Conservation (phyloP, 2,113 vertebrate genomes). For the Cyanistes caeruleus region DNA sequence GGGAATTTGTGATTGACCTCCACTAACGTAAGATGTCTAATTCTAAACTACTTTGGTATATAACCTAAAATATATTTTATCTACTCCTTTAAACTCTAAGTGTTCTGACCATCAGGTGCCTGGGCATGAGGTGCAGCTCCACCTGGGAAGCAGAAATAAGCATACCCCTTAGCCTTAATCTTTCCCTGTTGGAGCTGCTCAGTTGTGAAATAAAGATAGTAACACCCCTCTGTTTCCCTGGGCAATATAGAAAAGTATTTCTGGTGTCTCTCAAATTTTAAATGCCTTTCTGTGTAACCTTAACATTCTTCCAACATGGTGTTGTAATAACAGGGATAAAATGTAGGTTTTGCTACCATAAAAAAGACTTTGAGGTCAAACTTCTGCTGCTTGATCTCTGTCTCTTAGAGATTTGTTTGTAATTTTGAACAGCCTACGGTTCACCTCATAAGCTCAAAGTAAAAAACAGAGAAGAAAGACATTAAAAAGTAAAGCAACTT, state of each 20-base stretch:
- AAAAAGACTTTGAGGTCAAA: not conserved
- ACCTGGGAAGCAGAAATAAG: not conserved
- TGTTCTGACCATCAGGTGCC: not conserved
- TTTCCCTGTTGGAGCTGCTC: not conserved
- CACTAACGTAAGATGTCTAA: not conserved
- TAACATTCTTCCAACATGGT: not conserved
- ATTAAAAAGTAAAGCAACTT: not conserved
- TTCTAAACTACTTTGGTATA: not conserved
- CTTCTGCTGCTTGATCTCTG: conserved; percentile 15
- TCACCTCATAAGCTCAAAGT: not conserved
- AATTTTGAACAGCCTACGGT: conserved; percentile 6
- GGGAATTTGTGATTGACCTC: not conserved
- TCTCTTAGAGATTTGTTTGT: conserved; percentile 8
- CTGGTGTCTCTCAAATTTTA: not conserved
- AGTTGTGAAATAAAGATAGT: not conserved
- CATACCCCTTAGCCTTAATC: not conserved
- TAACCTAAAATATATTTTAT: not conserved
- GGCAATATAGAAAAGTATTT: not conserved
- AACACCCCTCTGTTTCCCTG: not conserved
- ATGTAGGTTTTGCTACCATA: not conserved
- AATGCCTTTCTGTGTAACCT: not conserved
- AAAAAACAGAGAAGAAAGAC: not conserved
- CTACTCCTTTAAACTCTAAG: not conserved
- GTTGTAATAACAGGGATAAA: not conserved
- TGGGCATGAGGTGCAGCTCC: not conserved